phyloP scores from a whole-genome alignment of 2,113 vertebrate species.

The Entelurus aequoreus region DNA sequence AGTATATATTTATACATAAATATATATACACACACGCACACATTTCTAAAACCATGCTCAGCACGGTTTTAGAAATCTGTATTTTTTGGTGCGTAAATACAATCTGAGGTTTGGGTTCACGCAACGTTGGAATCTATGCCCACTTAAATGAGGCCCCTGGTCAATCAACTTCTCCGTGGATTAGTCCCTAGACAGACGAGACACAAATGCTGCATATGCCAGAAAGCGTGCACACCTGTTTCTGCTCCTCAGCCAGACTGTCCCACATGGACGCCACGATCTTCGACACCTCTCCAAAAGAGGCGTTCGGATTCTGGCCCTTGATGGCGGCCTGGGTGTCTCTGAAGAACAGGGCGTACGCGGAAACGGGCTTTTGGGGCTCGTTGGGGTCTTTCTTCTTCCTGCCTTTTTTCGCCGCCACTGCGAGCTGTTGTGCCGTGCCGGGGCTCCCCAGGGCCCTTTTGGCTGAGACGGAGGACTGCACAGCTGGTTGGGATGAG shows the following conservation, averaged over 20 bases:
- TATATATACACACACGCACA: too few species aligned
- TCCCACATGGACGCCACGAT: conserved; percentile 96
- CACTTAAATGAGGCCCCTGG: too few species aligned
- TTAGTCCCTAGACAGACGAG: not conserved
- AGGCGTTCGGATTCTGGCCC: conserved; percentile 89
- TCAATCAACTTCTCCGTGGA: not conserved
- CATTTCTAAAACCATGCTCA: too few species aligned
- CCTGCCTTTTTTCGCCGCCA: conserved; percentile 67
- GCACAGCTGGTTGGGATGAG: conserved; percentile 38
- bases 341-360: conserved; percentile 88
- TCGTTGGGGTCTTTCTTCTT: conserved; percentile 92
- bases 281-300: conserved; percentile 90
- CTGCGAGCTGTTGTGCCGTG: not conserved
- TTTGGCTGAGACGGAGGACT: conserved; percentile 43
- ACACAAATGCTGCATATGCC: not conserved
- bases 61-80: too few species aligned
- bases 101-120: too few species aligned
- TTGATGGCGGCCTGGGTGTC: conserved; percentile 92
- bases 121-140: too few species aligned
- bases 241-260: conserved; percentile 89
- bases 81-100: too few species aligned
- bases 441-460: conserved; percentile 59
- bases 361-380: conserved; percentile 87
- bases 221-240: conserved; percentile 71
- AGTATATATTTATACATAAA: too few species aligned